These are phyloP conservation scores for Cyprinodon variegatus DNA, from an alignment of 2,113 vertebrate species.

Conservation along the genomic window DNA sequence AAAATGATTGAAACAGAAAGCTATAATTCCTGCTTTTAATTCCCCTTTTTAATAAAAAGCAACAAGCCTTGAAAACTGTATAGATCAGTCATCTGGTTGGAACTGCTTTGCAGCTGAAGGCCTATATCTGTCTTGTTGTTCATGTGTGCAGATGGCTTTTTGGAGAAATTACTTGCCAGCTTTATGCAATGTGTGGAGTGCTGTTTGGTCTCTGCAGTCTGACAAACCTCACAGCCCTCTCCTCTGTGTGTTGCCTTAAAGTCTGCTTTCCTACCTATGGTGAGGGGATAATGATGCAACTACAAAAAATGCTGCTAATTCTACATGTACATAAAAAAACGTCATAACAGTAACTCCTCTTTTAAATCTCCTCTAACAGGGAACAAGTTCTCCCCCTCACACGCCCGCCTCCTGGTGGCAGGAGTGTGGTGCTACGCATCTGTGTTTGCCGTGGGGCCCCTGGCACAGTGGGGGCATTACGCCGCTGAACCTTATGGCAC, in stretches of 20 bases:
- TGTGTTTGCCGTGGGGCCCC: conserved; percentile 81
- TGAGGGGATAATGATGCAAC: conserved; percentile 52
- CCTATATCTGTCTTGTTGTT: background rate
- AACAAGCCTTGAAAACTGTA: background rate
- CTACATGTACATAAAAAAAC: background rate
- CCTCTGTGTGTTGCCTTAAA: conserved; percentile 88
- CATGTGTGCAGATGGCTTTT: conserved; percentile 85
- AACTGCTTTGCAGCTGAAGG: background rate
- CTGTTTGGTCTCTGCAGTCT: conserved; percentile 87
- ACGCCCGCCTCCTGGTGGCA: conserved; percentile 79
- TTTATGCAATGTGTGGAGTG: conserved; percentile 85
- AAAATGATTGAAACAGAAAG: background rate
- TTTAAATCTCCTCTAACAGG: conserved; percentile 67
- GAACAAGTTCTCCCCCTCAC: conserved; percentile 80
- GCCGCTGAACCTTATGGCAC: conserved; percentile 85
- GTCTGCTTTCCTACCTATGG: conserved; percentile 85
- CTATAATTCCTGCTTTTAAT: background rate
- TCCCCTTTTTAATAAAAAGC: background rate
- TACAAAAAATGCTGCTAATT: conserved; percentile 2
- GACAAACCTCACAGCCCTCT: conserved; percentile 85
- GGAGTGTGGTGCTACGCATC: conserved; percentile 83
- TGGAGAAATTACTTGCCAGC: conserved; percentile 77
- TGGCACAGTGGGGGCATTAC: conserved; percentile 84
- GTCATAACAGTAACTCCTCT: conserved; percentile 4
- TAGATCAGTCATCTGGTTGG: background rate